These are phyloP conservation scores for Monochamus saltuarius DNA, from an alignment of 1,140 invertebrate genomes.

Conservation along the genomic window DNA sequence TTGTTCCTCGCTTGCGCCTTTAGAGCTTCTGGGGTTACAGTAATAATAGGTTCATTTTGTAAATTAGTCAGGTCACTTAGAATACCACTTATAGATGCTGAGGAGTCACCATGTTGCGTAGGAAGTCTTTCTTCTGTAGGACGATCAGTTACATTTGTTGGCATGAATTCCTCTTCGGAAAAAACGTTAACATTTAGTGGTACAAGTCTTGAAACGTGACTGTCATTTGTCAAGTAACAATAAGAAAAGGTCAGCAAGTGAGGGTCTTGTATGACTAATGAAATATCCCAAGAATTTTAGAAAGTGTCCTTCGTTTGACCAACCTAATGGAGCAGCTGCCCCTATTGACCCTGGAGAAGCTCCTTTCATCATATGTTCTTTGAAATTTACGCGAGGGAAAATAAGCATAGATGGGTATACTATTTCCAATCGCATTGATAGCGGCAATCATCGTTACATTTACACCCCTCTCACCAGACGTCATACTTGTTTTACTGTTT, in stretches of 20 bases:
- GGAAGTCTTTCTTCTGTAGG: no score
- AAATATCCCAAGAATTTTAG: constrained; percentile 12
- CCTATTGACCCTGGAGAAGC: constrained; percentile 8
- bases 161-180: no score
- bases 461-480: constrained; percentile 52
- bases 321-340: background rate
- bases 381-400: constrained; percentile 35
- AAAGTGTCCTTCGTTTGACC: constrained; percentile 17
- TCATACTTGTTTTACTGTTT: constrained; percentile 48
- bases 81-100: no score
- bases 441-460: constrained; percentile 28
- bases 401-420: constrained; percentile 44
- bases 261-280: constrained; percentile 1
- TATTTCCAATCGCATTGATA: no score
- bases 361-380: constrained; percentile 25
- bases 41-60: no score
- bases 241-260: constrained; percentile 3
- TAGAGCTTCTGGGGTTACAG: no score
- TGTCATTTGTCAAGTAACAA: constrained; percentile 22
- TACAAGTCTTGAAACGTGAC: constrained; percentile 1
- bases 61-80: no score
- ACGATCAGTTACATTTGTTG: no score
- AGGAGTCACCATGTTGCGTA: no score
- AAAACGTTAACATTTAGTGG: no score
- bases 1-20: no score